Base-by-base conservation (phyloP, 1,140 invertebrate species). In the Drosophila sp. region DNA sequence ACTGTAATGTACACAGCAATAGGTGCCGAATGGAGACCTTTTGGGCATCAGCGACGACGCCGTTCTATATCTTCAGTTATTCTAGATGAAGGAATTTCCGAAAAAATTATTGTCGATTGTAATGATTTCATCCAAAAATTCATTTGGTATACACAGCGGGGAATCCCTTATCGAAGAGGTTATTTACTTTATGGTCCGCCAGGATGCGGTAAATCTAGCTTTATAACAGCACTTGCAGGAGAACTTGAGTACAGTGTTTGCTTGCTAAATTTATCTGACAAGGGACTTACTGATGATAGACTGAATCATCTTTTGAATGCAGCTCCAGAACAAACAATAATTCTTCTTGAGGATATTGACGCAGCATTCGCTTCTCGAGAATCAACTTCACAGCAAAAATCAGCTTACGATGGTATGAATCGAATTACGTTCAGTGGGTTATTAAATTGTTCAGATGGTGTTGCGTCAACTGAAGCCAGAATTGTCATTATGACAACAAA, bases 401-500 rank as follows among this genome's bases (percentile, higher is more conserved):
- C 96, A 0, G 97, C 97, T 0, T 99, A 96, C 91, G 97, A 99
- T 90, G 99, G 99, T 0, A 93, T 99, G 23, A 99, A 97, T 84
- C 93, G 98, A 65, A 96, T 99, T 1, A 99, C 99, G 0, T 97
- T 99, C 70, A 99, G 98, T 93, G 99, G 99, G 30, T 94, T 99
- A 33, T 93, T 99, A 3, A 99, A 99, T 93, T 99, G 98, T 90
- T 93, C 99, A 27, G 99, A 99, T 93, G 99, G 99, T 8, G 99
- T 99, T 17, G 98, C 98, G 3, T 99, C 98, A 33, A 96, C 98
- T 4, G 99, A 99, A 93, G 99, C 97, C 6, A 93, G 99, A 71
- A 98, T 99, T 72, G 94, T 99, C n/a, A 99, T 99, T 92, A 99
- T 99, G 99, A 99, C 99, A 0, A 99, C 99, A 1, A 99, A 99